These are phyloP conservation scores for Wiebesia pumilae DNA, from an alignment of 1,140 invertebrate species.

Conservation along the genomic window DNA sequence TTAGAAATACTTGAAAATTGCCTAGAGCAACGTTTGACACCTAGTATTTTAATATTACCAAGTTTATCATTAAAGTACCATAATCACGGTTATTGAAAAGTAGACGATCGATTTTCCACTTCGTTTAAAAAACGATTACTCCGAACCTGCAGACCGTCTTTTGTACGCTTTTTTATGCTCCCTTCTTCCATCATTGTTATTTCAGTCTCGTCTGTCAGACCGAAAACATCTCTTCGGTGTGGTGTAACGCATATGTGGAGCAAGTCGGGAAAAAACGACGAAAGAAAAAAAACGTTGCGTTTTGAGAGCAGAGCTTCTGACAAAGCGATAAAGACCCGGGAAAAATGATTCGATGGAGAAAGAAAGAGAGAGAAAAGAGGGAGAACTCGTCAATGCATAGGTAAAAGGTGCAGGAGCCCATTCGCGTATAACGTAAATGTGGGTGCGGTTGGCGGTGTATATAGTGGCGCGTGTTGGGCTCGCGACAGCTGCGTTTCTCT, in stretches of 20 bases:
- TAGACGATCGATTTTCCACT: background rate
- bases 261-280: background rate
- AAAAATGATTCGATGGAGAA: background rate
- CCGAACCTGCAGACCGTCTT: background rate
- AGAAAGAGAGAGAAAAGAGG: conserved; percentile 12
- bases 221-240: background rate
- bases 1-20: background rate
- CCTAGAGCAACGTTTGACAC: background rate
- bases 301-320: background rate
- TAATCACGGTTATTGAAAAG: background rate
- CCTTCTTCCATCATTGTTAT: background rate
- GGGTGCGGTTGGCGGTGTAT: conserved; percentile 74
- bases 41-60: background rate
- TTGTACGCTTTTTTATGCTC: background rate
- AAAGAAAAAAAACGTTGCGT: conserved; percentile 1
- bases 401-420: conserved; percentile 45
- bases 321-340: background rate
- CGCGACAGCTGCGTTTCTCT: conserved; percentile 70
- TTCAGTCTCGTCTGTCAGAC: background rate
- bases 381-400: background rate
- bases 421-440: conserved; percentile 70
- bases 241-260: background rate
- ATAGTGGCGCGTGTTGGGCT: conserved; percentile 55
- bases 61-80: background rate
- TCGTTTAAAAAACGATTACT: background rate